Percentiles rank a stretch among this genome's conserved stretches.
Conservation (phyloP, 2,888 invertebrate genomes). For the Thecophora atra region DNA sequence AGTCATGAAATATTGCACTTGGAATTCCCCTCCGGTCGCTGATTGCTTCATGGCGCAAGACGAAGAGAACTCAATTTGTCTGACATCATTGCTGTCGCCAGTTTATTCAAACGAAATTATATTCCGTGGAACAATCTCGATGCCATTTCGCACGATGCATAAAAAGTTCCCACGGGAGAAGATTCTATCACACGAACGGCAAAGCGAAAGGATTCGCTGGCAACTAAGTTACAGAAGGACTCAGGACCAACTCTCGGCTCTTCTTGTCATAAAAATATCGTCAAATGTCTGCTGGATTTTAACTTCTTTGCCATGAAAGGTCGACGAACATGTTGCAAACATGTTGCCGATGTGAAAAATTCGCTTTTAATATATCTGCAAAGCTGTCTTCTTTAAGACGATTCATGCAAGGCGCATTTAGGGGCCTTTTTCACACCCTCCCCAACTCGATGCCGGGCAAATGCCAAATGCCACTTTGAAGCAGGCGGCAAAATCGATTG, state of each 20-base stretch:
- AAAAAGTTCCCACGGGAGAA: slow-evolving; percentile 26
- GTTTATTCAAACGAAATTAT: slow-evolving; percentile 14
- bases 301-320: neutral
- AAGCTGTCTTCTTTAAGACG: neutral
- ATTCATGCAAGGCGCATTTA: neutral
- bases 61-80: slow-evolving; percentile 33
- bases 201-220: slow-evolving; percentile 23
- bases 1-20: slow-evolving; percentile 15
- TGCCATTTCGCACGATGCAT: slow-evolving; percentile 8
- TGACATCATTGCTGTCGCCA: slow-evolving; percentile 27
- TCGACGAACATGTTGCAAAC: neutral
- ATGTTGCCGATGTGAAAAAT: slow-evolving; percentile 2
- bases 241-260: slow-evolving; percentile 2
- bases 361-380: slow-evolving; percentile 10
- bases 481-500: neutral
- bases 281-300: neutral
- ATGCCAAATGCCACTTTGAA: neutral
- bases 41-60: slow-evolving; percentile 26
- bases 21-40: slow-evolving; percentile 30
- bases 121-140: slow-evolving; percentile 20
- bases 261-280: neutral
- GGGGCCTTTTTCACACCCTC: neutral
- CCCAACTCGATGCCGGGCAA: neutral
- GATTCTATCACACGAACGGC: slow-evolving; percentile 10
- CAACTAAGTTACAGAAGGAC: slow-evolving; percentile 32